These are phyloP conservation scores for Zygothrica quintamaculata DNA, from an alignment of 2,888 invertebrate genomes.

Conservation along the genomic window DNA sequence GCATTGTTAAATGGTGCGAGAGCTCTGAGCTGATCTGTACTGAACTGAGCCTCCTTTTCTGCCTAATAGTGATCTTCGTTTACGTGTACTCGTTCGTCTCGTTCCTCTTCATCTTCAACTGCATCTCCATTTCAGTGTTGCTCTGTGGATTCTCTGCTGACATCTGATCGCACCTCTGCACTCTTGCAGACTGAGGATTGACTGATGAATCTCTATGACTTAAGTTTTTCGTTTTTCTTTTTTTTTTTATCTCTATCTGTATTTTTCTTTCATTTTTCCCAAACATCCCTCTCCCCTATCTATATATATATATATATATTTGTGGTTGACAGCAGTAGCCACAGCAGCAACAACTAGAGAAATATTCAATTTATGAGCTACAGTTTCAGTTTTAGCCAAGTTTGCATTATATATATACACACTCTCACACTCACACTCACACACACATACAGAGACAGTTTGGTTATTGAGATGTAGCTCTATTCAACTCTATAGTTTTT, in stretches of 20 bases:
- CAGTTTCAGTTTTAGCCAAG: slow-evolving; percentile 46
- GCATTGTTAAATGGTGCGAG: slow-evolving; percentile 61
- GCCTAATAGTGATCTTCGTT: slow-evolving; percentile 31
- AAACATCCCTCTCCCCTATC: not conserved
- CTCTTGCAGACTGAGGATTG: slow-evolving; percentile 57
- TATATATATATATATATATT: not conserved
- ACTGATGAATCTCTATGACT: slow-evolving; percentile 45
- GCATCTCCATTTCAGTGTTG: not conserved
- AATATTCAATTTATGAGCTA: slow-evolving; percentile 60
- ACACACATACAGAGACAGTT: not conserved
- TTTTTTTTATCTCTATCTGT: not conserved
- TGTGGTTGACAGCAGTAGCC: slow-evolving; percentile 45
- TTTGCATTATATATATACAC: slow-evolving; percentile 27
- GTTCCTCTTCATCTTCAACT: not conserved
- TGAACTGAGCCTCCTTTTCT: not conserved
- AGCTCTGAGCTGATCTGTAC: slow-evolving; percentile 14
- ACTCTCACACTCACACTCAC: not conserved
- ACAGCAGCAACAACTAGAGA: slow-evolving; percentile 6
- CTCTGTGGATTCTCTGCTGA: slow-evolving; percentile 42
- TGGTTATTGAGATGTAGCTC: slow-evolving; percentile 71
- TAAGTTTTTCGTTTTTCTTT: not conserved
- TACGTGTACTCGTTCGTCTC: not conserved
- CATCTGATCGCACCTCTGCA: slow-evolving; percentile 73
- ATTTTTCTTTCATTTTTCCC: slow-evolving; percentile 4
- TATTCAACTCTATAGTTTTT: slow-evolving; percentile 14